Percentiles rank a stretch among this genome's conserved stretches.
These are phyloP conservation scores for Zelostemma sp. DNA, from an alignment of 1,140 invertebrate genomes.

Conservation along the genomic window DNA sequence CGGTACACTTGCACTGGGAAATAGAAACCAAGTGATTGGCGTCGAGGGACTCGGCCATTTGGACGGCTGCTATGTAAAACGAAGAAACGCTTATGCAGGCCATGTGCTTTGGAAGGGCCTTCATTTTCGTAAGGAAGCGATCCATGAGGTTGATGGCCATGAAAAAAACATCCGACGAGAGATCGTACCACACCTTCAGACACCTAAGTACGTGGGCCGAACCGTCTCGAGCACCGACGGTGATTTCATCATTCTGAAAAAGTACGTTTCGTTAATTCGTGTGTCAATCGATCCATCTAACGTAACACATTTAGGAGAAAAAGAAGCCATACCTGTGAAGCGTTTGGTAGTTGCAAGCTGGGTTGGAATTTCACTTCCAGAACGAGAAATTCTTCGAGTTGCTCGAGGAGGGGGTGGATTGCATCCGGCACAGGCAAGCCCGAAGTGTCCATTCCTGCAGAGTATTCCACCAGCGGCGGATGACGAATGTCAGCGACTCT, in stretches of 20 bases:
- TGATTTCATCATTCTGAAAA: conserved; percentile 75
- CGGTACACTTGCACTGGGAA: conserved; percentile 81
- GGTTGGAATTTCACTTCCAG: conserved; percentile 80
- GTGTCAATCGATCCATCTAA: too few species aligned
- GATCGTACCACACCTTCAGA: conserved; percentile 85
- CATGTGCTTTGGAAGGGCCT: conserved; percentile 78
- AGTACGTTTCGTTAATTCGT: neutral
- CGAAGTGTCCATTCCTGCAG: conserved; percentile 69
- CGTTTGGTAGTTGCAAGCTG: conserved; percentile 73
- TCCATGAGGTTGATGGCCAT: conserved; percentile 83
- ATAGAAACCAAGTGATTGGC: conserved; percentile 71
- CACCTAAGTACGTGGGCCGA: conserved; percentile 84
- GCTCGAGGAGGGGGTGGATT: conserved; percentile 71
- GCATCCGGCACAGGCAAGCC: conserved; percentile 72
- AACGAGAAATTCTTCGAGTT: conserved; percentile 77
- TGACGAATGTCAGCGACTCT: conserved; percentile 18
- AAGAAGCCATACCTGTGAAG: conserved; percentile 53
- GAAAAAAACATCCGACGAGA: conserved; percentile 82
- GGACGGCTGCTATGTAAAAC: conserved; percentile 75
- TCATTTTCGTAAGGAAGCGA: conserved; percentile 81
- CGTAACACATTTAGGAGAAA: too few species aligned
- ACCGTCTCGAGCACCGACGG: conserved; percentile 79
- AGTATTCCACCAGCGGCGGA: conserved; percentile 47
- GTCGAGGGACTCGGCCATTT: conserved; percentile 63
- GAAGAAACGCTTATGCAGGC: conserved; percentile 79